Conservation (phyloP, 2,797 vertebrate species). For the Coccyzus lansbergi region DNA sequence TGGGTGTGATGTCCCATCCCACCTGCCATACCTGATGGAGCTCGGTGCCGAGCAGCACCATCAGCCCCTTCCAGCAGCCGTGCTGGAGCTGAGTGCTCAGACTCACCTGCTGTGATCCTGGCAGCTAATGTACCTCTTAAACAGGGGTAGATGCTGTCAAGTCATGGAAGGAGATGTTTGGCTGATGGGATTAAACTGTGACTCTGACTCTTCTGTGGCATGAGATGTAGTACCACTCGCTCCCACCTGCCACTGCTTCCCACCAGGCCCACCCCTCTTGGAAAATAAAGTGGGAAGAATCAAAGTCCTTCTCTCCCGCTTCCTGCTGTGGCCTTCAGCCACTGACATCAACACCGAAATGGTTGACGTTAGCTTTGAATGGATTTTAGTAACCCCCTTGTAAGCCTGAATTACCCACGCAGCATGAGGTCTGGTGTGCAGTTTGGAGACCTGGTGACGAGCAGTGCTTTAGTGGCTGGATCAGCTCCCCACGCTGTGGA, state of each 20-base stretch:
- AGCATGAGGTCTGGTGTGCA: neutral
- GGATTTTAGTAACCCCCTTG: conserved; percentile 62
- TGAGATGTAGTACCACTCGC: neutral
- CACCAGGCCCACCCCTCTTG: rapidly evolving
- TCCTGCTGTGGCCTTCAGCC: conserved; percentile 52
- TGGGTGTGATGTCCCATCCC: neutral
- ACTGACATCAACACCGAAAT: conserved; percentile 25
- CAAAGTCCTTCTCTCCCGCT: neutral
- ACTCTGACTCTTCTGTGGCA: neutral
- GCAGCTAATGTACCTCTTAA: neutral
- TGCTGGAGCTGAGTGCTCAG: neutral
- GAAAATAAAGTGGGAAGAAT: conserved; percentile 27
- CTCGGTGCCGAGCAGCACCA: neutral
- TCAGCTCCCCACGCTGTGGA: neutral
- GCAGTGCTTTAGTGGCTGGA: neutral
- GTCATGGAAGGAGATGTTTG: neutral
- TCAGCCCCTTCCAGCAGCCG: neutral
- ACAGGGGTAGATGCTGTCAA: neutral
- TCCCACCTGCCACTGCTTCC: neutral
- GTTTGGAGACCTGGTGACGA: neutral
- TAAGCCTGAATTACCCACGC: neutral
- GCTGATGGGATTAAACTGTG: neutral
- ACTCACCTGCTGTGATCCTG: neutral
- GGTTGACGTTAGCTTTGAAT: conserved; percentile 51
- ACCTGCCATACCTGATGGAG: neutral